Conservation (phyloP, 2,888 invertebrate genomes). For the Drosophila sordidula region DNA sequence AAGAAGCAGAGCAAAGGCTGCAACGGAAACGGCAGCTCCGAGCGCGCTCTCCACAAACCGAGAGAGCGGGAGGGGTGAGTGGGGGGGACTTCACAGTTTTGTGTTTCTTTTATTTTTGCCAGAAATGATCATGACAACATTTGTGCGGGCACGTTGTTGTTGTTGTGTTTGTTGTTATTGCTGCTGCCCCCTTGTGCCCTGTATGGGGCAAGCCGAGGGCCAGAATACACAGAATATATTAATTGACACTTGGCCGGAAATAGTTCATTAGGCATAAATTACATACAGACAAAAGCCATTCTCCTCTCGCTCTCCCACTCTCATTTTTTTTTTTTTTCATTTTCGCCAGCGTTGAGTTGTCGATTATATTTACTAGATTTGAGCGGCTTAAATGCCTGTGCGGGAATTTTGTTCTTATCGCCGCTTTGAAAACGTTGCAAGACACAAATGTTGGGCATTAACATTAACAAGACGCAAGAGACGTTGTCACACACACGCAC, state of each 20-base stretch:
- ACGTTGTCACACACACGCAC: constrained; percentile 22
- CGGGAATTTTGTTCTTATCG: constrained; percentile 66
- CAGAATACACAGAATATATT: constrained; percentile 76
- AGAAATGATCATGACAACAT: constrained; percentile 74
- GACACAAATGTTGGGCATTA: constrained; percentile 67
- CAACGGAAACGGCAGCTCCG: constrained; percentile 56
- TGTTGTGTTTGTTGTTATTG: constrained; percentile 51
- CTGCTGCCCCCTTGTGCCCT: constrained; percentile 53
- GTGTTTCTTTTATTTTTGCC: constrained; percentile 58
- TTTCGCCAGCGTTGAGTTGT: constrained; percentile 57
- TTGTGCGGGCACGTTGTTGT: constrained; percentile 77
- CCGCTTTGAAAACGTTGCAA: constrained; percentile 58
- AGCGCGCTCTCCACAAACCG: constrained; percentile 9
- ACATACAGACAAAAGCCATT: constrained; percentile 79
- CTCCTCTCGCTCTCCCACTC: constrained; percentile 23
- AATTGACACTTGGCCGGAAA: constrained; percentile 81
- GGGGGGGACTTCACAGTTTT: constrained; percentile 22
- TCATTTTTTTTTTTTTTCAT: not conserved
- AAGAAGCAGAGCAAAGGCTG: constrained; percentile 29
- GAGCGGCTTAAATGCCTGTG: constrained; percentile 73
- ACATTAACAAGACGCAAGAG: constrained; percentile 37
- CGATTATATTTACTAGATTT: constrained; percentile 73
- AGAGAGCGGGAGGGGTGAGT: constrained; percentile 5
- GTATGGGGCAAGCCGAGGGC: constrained; percentile 51
- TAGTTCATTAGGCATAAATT: constrained; percentile 82